These are phyloP conservation scores for Lampropteryx suffumata DNA, from an alignment of 2,888 invertebrate species.

Conservation along the genomic window DNA sequence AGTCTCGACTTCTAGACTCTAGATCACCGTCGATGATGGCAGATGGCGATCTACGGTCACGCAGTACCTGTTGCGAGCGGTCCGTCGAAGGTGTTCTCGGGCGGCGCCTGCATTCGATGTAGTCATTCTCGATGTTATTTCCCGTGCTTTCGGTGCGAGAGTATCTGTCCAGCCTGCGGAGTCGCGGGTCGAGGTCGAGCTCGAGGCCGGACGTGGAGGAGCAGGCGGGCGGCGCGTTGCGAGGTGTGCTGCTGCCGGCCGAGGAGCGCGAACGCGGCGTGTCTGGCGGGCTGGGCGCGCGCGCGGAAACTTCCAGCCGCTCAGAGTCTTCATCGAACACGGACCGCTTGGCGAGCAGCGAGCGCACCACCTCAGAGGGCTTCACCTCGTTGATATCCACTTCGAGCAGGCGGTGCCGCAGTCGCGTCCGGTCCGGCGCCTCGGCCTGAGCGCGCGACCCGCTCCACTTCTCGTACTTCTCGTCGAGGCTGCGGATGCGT, in stretches of 20 bases:
- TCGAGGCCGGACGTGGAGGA: conserved; percentile 84
- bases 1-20: conserved; percentile 47
- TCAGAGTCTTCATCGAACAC: conserved; percentile 98
- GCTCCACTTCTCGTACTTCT: conserved; percentile 96
- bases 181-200: conserved; percentile 44
- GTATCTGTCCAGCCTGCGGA: conserved; percentile 47
- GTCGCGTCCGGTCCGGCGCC: conserved; percentile 82
- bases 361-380: conserved; percentile 96
- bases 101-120: conserved; percentile 68
- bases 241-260: conserved; percentile 51
- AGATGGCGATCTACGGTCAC: conserved; percentile 45
- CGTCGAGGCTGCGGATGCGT: conserved; percentile 95
- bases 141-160: conserved; percentile 42
- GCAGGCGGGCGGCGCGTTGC: conserved; percentile 85
- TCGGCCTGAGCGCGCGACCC: conserved; percentile 84
- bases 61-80: conserved; percentile 41
- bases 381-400: conserved; percentile 91
- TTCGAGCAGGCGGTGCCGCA: conserved; percentile 89
- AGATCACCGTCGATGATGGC: conserved; percentile 34
- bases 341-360: conserved; percentile 94
- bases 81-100: conserved; percentile 77
- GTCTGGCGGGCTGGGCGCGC: conserved; percentile 85
- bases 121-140: conserved; percentile 50
- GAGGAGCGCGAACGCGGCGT: conserved; percentile 60
- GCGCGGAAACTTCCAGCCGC: conserved; percentile 94